Percentiles rank a stretch among this genome's conserved stretches.
phyloP scores from a whole-genome alignment of 2,113 vertebrate species.

The Macaca mulatta region DNA sequence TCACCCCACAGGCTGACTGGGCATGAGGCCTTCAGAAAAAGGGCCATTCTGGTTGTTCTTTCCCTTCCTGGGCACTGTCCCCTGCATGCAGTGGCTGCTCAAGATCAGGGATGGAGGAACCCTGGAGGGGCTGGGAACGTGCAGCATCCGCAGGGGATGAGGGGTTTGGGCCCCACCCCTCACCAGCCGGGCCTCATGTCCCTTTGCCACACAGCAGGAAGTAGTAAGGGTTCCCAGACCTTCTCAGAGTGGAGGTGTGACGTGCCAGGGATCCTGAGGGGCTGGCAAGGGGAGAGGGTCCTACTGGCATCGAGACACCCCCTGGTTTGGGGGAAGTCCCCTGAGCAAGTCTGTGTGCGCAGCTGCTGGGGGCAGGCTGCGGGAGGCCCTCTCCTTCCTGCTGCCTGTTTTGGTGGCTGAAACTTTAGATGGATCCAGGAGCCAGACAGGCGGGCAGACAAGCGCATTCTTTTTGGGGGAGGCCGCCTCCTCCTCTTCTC shows the following conservation, averaged over 20 bases:
- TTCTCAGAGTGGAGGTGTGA: background rate
- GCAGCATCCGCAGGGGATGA: background rate
- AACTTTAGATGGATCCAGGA: conserved; percentile 56
- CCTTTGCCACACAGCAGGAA: fast-evolving
- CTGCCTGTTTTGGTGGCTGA: conserved; percentile 35
- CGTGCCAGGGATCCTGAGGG: fast-evolving
- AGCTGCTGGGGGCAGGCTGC: background rate
- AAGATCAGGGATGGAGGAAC: background rate
- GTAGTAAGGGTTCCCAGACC: background rate
- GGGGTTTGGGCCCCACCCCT: background rate
- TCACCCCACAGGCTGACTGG: background rate
- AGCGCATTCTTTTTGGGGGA: background rate
- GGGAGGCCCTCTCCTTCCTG: background rate
- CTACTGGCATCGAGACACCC: fast-evolving
- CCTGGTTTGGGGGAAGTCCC: background rate
- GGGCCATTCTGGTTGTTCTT: background rate
- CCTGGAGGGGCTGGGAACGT: too few species aligned
- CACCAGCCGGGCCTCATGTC: background rate
- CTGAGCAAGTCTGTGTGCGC: background rate
- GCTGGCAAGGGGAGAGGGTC: too few species aligned
- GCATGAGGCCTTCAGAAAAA: background rate
- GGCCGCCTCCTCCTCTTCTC: background rate
- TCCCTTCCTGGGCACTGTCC: background rate
- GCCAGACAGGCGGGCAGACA: conserved; percentile 54
- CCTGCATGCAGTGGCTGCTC: background rate